Base-by-base conservation (phyloP, 1,140 invertebrate genomes). In the Hycleus cichorii region DNA sequence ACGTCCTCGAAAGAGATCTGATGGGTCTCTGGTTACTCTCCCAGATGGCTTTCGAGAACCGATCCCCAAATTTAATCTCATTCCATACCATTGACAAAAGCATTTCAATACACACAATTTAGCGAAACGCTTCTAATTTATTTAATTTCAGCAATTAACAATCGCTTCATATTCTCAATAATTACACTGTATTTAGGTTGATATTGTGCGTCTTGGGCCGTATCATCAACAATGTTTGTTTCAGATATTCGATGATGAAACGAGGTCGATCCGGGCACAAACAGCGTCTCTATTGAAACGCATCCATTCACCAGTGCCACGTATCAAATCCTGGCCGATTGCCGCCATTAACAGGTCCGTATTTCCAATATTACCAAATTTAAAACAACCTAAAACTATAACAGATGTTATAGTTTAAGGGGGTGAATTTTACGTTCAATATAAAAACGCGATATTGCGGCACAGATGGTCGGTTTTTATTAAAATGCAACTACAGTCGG, bases 191-290 rank as follows among this genome's bases (percentile, higher is more conserved):
- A 11, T 42, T n/a, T 42, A 11, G 4, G 40, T 42, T 4, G 9
- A 11, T n/a, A 11, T 42, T 10, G 3, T n/a, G 9, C 3, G 11
- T n/a, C 10, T 5, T n/a, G 11, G 4, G 40, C 40, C 11, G 10
- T 42, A 42, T 42, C 9, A 42, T n/a, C 11, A 11, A 42, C 32
- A 10, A 42, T 11, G 18, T n/a, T 11, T 10, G 40, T 73, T 72
- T 55, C 66, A 91, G 89, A 78, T 80, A 57, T 91, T 90, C 74
- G 84, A 90, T 71, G 88, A 89, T 73, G 88, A 90, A 75, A 83
- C 84, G 48, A 81, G 82, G 66, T 80, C 83, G 60, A 91, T 91
- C 71, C 81, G 88, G 54, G 83, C 88, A 11, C 83, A 86, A 65
- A 87, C 88, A 10, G 83, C 85, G 58, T 81, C 85, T 51, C 76